phyloP scores from a whole-genome alignment of 1,140 invertebrate species.

The Neodiprion pinetum region DNA sequence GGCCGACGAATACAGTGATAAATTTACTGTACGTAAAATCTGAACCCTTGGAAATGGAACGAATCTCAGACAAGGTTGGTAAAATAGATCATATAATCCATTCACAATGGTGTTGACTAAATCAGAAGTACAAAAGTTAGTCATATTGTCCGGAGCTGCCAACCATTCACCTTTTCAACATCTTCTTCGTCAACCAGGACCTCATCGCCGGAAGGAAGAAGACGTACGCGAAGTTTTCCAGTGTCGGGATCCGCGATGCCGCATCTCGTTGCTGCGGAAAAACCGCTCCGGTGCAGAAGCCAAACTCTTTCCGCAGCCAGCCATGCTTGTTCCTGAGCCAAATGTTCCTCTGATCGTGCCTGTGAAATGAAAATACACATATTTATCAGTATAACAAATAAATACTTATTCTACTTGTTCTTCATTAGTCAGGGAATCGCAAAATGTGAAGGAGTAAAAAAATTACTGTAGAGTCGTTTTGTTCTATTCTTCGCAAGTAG shows the following conservation, averaged over 20 bases:
- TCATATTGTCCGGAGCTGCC: too few relatives aligned
- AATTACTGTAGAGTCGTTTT: neutral
- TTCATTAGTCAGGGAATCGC: neutral
- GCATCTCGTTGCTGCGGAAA: slow-evolving; percentile 78
- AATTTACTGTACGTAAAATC: too few relatives aligned
- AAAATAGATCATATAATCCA: too few relatives aligned
- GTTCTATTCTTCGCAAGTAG: neutral
- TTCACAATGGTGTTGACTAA: too few relatives aligned
- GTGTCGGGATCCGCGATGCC: slow-evolving; percentile 58
- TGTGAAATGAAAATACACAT: slow-evolving; percentile 51
- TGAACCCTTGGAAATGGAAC: too few relatives aligned
- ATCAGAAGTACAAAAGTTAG: too few relatives aligned
- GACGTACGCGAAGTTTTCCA: slow-evolving; percentile 76
- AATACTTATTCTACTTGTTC: too few relatives aligned
- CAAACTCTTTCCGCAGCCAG: slow-evolving; percentile 83
- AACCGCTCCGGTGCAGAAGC: slow-evolving; percentile 90
- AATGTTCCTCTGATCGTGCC: slow-evolving; percentile 83
- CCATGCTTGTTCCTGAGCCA: slow-evolving; percentile 82
- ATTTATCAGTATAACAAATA: too few relatives aligned
- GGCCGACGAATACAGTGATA: too few relatives aligned
- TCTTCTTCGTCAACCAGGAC: slow-evolving; percentile 92
- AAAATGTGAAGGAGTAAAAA: slow-evolving; percentile 37
- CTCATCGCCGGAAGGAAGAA: slow-evolving; percentile 79
- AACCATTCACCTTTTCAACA: slow-evolving; percentile 76
- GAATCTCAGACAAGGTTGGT: too few relatives aligned